A percentile compares a stretch with the other conserved stretches of the same genome.
phyloP scores from a whole-genome alignment of 2,113 vertebrate genomes.

The Eublepharis macularius region DNA sequence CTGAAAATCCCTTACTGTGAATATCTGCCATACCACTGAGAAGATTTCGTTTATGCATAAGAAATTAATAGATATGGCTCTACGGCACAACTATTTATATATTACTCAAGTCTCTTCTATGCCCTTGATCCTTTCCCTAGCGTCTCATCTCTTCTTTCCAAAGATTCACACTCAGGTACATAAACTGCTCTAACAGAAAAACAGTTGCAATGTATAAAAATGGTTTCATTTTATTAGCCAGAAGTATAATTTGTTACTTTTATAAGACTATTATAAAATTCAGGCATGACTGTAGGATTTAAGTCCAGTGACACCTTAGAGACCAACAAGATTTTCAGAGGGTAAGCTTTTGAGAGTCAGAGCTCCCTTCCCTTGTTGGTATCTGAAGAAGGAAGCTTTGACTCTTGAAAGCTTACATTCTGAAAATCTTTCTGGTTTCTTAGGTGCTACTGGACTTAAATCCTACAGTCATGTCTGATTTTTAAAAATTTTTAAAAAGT shows the following conservation, averaged over 20 bases:
- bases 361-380: too few relatives aligned
- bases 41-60: background rate
- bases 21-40: fast-evolving
- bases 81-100: background rate
- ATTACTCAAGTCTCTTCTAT: background rate
- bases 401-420: too few relatives aligned
- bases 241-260: background rate
- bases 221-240: background rate
- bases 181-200: background rate
- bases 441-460: too few relatives aligned
- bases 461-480: background rate
- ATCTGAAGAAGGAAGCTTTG: too few relatives aligned
- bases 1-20: background rate
- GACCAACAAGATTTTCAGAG: too few relatives aligned
- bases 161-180: background rate
- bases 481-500: too few relatives aligned
- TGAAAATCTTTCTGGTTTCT: too few relatives aligned
- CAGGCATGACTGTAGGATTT: too few relatives aligned
- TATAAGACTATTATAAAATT: background rate
- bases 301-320: too few relatives aligned
- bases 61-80: background rate
- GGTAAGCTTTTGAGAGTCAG: too few relatives aligned
- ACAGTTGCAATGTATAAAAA: background rate
- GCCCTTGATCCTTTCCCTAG: background rate
- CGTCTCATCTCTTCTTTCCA: background rate